Evolutionary conservation across 2,797 vertebrate genomes (phyloP), one percentile per base, ranked within the genome.

Genomic region (Enteromius viviparus): DNA sequence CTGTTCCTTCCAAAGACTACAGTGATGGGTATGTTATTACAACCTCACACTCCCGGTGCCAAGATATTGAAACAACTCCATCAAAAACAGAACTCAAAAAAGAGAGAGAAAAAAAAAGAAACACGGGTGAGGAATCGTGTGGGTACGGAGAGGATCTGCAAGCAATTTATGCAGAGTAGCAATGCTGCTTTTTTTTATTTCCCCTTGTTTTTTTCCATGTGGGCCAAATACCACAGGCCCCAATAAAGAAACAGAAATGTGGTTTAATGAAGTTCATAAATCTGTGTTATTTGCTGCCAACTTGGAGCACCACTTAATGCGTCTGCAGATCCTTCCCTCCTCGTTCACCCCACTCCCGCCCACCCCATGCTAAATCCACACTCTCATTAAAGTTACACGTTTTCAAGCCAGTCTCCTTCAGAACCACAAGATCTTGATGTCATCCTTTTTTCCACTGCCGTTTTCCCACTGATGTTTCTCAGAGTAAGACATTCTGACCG

Each of bases 251-350:
- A 85, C 90, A 92, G 87, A 93, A 93, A 94, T 90, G 89, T n/a
- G 87, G 89, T 93, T 92, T 94, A 95, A 94, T 94, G 90, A 92
- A 94, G 90, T 94, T 94, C 92, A 93, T 94, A 94, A 94, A 94
- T 94, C 92, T 93, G 92, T 89, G 89, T 94, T 94, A 93, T 91
- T 91, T 85, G 88, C 91, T 94, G 93, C 93, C 92, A 94, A 91
- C 91, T 92, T 87, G 23, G 76, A 89, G 91, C 79, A 51, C 84
- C 87, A 86, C 91, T 92, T 86, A 85, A 91, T 88, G 89, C 78
- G 88, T 85, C 86, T 47, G 82, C 87, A 83, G 83, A 80, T 80
- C 42, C 75, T 89, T 47, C 76, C 88, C 69, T 82, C 47, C 29
- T 60, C 34, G 14, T 64, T 40, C 76, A 37, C 40, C n/a, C 80